Evolutionary conservation across 37 sponge, comb jelly and placozoan genomes (phyloP).

Genomic region (Beroe forskalii): DNA sequence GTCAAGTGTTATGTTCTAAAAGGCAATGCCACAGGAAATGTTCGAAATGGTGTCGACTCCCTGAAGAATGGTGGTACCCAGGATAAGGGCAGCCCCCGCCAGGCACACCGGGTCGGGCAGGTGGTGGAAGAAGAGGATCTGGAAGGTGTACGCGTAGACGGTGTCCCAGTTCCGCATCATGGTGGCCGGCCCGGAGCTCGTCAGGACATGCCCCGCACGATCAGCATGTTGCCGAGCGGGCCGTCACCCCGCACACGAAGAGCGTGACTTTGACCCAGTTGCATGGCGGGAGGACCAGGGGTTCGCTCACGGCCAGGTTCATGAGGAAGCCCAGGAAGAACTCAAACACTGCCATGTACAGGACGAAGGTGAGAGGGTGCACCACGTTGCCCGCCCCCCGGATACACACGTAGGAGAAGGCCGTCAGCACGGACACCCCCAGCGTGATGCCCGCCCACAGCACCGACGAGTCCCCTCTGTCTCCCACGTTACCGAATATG

Average conservation of each 20-base stretch:
- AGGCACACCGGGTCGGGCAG: background rate
- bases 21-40: background rate
- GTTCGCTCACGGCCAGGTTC: background rate
- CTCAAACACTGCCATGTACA: background rate
- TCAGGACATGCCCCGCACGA: background rate
- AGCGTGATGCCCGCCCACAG: constrained; percentile 5
- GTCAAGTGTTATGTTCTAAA: background rate
- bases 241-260: background rate
- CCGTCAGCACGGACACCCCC: background rate
- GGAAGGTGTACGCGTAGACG: constrained; percentile 44
- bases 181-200: constrained; percentile 8
- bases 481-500: background rate
- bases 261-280: background rate
- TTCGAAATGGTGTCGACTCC: background rate
- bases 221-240: background rate
- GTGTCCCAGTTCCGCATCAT: constrained; percentile 43
- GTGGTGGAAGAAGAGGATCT: background rate
- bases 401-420: constrained; percentile 4
- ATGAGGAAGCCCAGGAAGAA: background rate
- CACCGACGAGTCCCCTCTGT: background rate
- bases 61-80: background rate
- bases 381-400: background rate
- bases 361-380: constrained; percentile 15
- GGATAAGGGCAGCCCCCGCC: background rate
- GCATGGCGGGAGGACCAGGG: constrained; percentile 5